These are phyloP conservation scores for Chymomyza amoena DNA, from an alignment of 2,888 invertebrate genomes.

Conservation along the genomic window DNA sequence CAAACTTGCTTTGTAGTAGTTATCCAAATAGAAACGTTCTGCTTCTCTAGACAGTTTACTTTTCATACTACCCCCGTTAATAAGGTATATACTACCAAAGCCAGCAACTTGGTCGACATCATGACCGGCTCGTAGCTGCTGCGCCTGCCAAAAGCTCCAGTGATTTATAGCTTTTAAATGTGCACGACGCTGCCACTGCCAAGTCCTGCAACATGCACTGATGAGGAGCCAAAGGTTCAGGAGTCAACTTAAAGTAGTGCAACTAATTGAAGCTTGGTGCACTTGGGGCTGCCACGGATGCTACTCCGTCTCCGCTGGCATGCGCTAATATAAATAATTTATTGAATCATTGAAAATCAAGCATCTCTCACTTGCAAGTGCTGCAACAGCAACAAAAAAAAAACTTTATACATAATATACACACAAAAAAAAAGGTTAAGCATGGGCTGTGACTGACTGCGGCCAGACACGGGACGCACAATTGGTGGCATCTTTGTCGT, in stretches of 20 bases:
- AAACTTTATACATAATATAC: slow-evolving; percentile 40
- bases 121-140: slow-evolving; percentile 16
- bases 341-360: slow-evolving; percentile 75
- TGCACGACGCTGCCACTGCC: slow-evolving; percentile 49
- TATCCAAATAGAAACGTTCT: too few relatives aligned
- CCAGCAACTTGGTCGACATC: background rate
- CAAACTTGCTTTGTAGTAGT: too few relatives aligned
- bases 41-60: too few relatives aligned
- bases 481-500: background rate
- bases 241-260: slow-evolving; percentile 6
- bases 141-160: slow-evolving; percentile 62
- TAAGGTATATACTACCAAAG: background rate
- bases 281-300: background rate
- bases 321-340: slow-evolving; percentile 73
- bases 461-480: background rate
- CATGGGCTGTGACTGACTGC: background rate
- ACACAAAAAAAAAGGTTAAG: slow-evolving; percentile 11
- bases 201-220: slow-evolving; percentile 22
- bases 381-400: slow-evolving; percentile 26
- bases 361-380: slow-evolving; percentile 74
- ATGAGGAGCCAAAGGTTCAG: background rate
- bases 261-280: slow-evolving; percentile 58
- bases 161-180: slow-evolving; percentile 69
- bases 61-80: background rate
- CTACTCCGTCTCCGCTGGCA: slow-evolving; percentile 18